A percentile compares a stretch with the other conserved stretches of the same genome.
Evolutionary conservation across 2,888 invertebrate genomes (phyloP).

Genomic region (Miltochrista miniata): DNA sequence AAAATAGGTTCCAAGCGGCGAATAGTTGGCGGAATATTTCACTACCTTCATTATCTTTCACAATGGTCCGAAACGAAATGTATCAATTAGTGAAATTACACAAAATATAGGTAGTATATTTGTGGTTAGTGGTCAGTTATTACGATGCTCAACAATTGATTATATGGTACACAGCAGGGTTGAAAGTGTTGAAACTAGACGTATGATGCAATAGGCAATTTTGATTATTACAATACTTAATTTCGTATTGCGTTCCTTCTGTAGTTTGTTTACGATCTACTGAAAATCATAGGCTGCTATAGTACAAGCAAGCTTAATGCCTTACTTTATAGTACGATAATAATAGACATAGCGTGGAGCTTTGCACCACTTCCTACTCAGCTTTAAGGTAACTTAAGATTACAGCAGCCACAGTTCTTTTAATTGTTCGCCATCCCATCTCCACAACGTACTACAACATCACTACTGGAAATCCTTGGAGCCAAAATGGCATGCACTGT

Average conservation of each 20-base stretch:
- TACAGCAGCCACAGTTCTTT: too few relatives aligned
- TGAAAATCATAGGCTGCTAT: slow-evolving; percentile 7
- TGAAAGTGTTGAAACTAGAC: neutral
- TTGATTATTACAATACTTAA: too few relatives aligned
- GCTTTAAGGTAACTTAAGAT: too few relatives aligned
- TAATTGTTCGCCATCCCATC: too few relatives aligned
- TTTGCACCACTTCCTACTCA: too few relatives aligned
- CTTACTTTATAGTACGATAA: too few relatives aligned
- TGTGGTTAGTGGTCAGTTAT: slow-evolving; percentile 28
- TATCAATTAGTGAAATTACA: slow-evolving; percentile 51
- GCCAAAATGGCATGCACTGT: too few relatives aligned
- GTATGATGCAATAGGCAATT: neutral
- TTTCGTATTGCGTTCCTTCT: too few relatives aligned
- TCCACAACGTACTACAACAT: too few relatives aligned
- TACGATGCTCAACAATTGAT: slow-evolving; percentile 48
- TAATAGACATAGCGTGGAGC: too few relatives aligned
- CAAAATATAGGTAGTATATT: slow-evolving; percentile 40
- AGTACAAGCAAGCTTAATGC: neutral
- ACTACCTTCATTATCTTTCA: slow-evolving; percentile 47
- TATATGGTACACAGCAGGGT: slow-evolving; percentile 18
- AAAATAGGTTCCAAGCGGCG: slow-evolving; percentile 34
- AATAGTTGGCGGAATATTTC: slow-evolving; percentile 42
- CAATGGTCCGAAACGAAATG: slow-evolving; percentile 50
- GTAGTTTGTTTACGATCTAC: neutral
- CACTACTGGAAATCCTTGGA: too few relatives aligned